Base-by-base conservation (phyloP, 2,888 invertebrate species). In the Minunthozetes semirufus region DNA sequence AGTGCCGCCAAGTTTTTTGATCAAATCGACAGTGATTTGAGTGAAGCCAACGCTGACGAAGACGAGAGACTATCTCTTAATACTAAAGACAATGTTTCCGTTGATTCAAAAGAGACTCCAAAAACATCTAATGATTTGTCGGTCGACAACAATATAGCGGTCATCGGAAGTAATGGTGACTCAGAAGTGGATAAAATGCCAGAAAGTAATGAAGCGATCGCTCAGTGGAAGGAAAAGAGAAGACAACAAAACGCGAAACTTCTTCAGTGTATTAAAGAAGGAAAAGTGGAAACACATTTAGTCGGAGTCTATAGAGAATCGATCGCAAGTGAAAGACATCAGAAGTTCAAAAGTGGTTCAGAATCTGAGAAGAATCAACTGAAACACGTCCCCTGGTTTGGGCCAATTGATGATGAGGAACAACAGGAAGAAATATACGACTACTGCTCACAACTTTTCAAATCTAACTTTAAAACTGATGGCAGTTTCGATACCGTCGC, bases 351-450 rank as follows among this genome's bases (percentile, higher is more conserved):
- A 25, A 76, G 76, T 46, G 72, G 59, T 29, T 76, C 73, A 1
- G 59, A 66, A 6, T 59, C 66, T 11, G 76, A 77, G 46, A 76
- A 71, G 72, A 76, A 72, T 29, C 72, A 73, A 56, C 48, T 72
- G 11, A 66, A 76, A 33, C 56, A 73, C 38, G 68, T 68, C 15
- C 50, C 73, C 0, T 75, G 73, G 72, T 77, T 77, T 76, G 76
- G 77, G 13, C 77, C 77, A 2, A 72, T 77, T 59, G 75, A 76
- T 29, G 76, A 77, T 56, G 76, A 77, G 46, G 76, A 77, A 19
- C 76, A 76, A 59, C 77, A 75, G 70, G 76, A 77, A 66, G 75
- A 75, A 19, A 33, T 77, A 9, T 75, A 72, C 48, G 74, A 76
- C 42, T 75, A 77, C 66, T 77, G 76, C 48, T 70, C 73, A 46